phyloP scores from a whole-genome alignment of 23 tunicate species.

The Oikopleura dioica region DNA sequence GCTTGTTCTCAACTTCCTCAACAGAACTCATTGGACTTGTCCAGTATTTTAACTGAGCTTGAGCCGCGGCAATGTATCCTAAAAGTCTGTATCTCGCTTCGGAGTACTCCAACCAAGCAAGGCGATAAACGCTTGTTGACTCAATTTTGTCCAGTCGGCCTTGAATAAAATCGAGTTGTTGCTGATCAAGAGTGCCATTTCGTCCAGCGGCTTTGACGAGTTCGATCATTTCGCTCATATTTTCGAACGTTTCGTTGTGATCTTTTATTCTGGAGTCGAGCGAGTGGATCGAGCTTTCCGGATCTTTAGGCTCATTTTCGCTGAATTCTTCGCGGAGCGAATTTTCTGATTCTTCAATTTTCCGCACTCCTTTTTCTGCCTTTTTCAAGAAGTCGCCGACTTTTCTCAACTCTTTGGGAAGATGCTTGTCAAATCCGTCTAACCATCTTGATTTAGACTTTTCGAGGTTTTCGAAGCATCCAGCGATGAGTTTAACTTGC shows the following conservation, averaged over 20 bases:
- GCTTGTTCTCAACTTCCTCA: neutral
- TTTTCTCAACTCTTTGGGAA: neutral
- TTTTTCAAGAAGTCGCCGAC: neutral
- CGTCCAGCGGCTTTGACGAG: too few relatives aligned
- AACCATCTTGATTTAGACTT: neutral
- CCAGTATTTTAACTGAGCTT: neutral
- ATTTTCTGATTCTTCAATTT: too few relatives aligned
- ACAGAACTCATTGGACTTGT: neutral
- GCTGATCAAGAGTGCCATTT: neutral
- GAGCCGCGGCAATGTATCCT: neutral
- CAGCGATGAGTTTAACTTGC: neutral
- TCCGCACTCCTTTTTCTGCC: too few relatives aligned
- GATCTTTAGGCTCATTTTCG: neutral
- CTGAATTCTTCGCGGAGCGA: neutral
- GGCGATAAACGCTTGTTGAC: neutral
- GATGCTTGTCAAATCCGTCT: neutral
- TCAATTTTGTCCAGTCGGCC: neutral
- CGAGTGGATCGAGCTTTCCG: neutral
- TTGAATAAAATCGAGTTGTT: neutral
- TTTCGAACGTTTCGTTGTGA: neutral
- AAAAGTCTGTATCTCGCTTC: slow-evolving; percentile 8
- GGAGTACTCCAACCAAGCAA: neutral
- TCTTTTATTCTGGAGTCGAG: neutral
- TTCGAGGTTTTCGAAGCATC: neutral
- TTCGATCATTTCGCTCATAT: neutral